A percentile compares a stretch with the other conserved stretches of the same genome.
These are phyloP conservation scores for Eidolon dupreanum DNA, from an alignment of 2,797 vertebrate species.

Conservation along the genomic window DNA sequence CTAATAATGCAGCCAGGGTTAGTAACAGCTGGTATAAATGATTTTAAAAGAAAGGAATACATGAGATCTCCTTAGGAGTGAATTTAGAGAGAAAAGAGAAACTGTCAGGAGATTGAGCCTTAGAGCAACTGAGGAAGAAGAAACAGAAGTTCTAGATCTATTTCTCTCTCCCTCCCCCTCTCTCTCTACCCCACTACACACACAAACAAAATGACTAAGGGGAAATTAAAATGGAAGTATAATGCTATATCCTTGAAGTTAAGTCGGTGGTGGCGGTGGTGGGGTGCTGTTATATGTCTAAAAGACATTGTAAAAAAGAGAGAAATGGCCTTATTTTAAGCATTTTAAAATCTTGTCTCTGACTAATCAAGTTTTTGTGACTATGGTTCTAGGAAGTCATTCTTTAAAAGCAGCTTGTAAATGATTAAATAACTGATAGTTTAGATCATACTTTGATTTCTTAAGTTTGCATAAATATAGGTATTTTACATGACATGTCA, in stretches of 20 bases:
- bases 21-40: background rate
- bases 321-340: background rate
- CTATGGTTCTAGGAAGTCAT: background rate
- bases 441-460: background rate
- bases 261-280: background rate
- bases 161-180: background rate
- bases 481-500: background rate
- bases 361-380: background rate
- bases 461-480: background rate
- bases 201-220: background rate
- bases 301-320: background rate
- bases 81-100: background rate
- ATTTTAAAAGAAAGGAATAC: conserved; percentile 4
- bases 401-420: background rate
- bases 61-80: background rate
- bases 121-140: background rate
- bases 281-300: background rate
- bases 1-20: background rate
- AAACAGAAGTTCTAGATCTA: background rate
- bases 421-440: background rate
- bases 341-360: background rate
- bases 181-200: background rate
- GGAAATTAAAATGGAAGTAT: background rate
- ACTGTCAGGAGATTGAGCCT: background rate
- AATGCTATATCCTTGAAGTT: background rate